phyloP scores from a whole-genome alignment of 1,140 invertebrate genomes.

The Triops longicaudatus region DNA sequence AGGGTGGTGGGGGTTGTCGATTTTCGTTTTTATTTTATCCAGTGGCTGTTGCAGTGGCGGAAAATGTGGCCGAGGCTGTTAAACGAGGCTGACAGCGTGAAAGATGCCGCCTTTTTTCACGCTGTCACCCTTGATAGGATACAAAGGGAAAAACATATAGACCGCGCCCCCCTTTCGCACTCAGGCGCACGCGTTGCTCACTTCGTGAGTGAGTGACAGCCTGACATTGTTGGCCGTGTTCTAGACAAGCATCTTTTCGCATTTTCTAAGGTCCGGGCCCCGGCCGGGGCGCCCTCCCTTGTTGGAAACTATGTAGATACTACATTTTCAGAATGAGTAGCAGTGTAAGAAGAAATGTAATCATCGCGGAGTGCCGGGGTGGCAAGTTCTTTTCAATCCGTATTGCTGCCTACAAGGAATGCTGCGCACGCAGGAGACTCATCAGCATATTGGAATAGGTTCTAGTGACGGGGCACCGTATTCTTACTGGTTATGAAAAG shows the following conservation, averaged over 20 bases:
- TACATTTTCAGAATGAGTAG: neutral
- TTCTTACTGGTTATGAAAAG: neutral
- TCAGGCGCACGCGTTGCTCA: neutral
- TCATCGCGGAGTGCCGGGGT: neutral
- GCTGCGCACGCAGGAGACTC: neutral
- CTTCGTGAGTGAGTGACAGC: neutral
- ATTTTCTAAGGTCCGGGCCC: neutral
- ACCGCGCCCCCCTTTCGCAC: neutral
- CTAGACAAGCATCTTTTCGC: neutral
- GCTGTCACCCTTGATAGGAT: slow-evolving; percentile 11
- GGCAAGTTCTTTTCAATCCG: neutral
- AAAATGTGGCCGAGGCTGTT: neutral
- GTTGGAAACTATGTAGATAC: neutral
- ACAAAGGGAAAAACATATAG: slow-evolving; percentile 15
- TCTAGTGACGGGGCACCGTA: neutral
- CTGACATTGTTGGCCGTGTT: neutral
- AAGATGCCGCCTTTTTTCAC: slow-evolving; percentile 14
- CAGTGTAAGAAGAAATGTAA: neutral
- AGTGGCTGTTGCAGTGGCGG: neutral
- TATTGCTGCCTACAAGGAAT: neutral
- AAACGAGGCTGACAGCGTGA: neutral
- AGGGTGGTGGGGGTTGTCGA: neutral
- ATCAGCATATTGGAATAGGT: neutral
- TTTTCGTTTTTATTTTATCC: neutral
- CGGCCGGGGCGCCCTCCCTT: neutral